phyloP scores from a whole-genome alignment of 2,113 vertebrate species.

The Paralichthys olivaceus region DNA sequence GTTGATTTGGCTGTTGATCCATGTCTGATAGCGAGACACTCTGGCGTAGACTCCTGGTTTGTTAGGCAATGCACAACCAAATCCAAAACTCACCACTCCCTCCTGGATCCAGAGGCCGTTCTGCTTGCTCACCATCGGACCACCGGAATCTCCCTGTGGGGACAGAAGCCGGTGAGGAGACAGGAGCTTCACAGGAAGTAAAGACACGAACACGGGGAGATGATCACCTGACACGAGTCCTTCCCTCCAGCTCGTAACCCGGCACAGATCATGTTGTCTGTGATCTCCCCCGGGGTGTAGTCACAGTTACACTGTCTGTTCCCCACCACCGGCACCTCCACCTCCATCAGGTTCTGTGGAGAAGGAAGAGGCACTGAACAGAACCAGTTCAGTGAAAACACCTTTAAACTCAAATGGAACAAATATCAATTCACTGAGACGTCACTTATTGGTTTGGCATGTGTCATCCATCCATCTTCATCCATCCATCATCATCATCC shows the following conservation, averaged over 20 bases:
- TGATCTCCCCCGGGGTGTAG: slow-evolving; percentile 50
- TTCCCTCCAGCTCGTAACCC: slow-evolving; percentile 77
- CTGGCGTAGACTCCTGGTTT: slow-evolving; percentile 87
- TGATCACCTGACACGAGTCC: slow-evolving; percentile 77
- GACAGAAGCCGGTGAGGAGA: background rate
- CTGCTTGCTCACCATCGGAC: slow-evolving; percentile 85
- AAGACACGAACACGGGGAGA: background rate
- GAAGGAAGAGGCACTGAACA: slow-evolving; percentile 5
- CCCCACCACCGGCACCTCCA: slow-evolving; percentile 73
- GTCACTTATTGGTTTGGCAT: too few relatives aligned
- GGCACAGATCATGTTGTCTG: slow-evolving; percentile 86
- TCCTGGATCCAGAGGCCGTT: slow-evolving; percentile 81
- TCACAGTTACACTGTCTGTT: slow-evolving; percentile 68
- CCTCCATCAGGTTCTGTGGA: slow-evolving; percentile 70
- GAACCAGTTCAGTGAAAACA: background rate
- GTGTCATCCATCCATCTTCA: too few relatives aligned
- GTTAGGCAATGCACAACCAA: slow-evolving; percentile 81
- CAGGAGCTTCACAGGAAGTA: background rate
- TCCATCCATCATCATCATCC: too few relatives aligned
- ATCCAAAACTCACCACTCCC: slow-evolving; percentile 88
- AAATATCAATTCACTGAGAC: too few relatives aligned
- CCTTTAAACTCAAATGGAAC: too few relatives aligned
- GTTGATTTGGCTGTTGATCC: slow-evolving; percentile 76
- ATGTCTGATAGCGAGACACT: slow-evolving; percentile 83
- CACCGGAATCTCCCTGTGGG: slow-evolving; percentile 88